Percentiles rank a stretch among this genome's conserved stretches.
Evolutionary conservation across 2,888 invertebrate species (phyloP).

Genomic region (Bombyx huttoni): DNA sequence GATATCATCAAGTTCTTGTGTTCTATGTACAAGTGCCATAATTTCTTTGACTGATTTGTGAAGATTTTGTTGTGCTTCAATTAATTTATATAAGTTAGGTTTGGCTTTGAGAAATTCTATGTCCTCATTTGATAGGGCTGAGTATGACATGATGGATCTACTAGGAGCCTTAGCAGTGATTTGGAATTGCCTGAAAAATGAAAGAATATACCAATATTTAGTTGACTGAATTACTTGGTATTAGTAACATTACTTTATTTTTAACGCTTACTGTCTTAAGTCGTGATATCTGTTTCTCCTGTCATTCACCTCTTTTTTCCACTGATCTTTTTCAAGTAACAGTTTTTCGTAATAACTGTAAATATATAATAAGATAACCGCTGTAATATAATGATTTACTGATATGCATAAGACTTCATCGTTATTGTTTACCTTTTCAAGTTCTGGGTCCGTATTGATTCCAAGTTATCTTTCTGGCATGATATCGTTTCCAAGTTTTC

Average conservation of each 20-base stretch:
- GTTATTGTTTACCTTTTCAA: constrained; percentile 25
- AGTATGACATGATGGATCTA: constrained; percentile 41
- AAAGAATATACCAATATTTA: neutral
- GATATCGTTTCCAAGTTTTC: constrained; percentile 24
- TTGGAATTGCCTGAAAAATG: constrained; percentile 44
- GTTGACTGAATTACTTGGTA: no score
- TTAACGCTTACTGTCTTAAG: constrained; percentile 38
- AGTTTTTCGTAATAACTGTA: constrained; percentile 46
- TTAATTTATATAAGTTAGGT: constrained; percentile 42
- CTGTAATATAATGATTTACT: no score
- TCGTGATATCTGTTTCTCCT: constrained; percentile 52
- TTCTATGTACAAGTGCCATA: constrained; percentile 28
- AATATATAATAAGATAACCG: neutral
- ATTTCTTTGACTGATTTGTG: constrained; percentile 40
- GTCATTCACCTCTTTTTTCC: constrained; percentile 52
- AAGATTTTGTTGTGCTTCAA: constrained; percentile 42
- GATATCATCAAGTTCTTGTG: no score
- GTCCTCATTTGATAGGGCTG: constrained; percentile 50
- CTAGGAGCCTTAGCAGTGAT: constrained; percentile 35
- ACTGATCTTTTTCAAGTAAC: constrained; percentile 47
- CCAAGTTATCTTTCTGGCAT: constrained; percentile 17
- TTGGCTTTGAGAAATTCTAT: constrained; percentile 54
- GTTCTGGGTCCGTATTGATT: constrained; percentile 24
- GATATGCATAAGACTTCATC: neutral
- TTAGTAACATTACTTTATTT: no score